Conservation (phyloP, 2,797 vertebrate genomes). For the Peromyscus melanophrys region DNA sequence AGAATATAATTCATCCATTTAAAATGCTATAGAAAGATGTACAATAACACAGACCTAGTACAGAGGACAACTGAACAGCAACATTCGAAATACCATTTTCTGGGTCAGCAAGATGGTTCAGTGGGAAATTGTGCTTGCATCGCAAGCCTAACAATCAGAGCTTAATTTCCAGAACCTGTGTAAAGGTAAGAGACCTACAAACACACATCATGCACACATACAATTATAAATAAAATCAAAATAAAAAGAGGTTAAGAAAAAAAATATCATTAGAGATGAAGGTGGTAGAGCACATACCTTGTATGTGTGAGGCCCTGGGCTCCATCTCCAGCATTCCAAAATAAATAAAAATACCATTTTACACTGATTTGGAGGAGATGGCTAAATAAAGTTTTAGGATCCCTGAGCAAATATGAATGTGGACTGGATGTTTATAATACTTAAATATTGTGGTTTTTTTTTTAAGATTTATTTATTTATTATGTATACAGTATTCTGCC, state of each 20-base stretch:
- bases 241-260: not conserved
- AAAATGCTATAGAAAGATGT: conserved; percentile 7
- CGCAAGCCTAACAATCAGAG: not conserved
- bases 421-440: not conserved
- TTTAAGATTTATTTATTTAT: too few species aligned
- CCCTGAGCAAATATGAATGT: conserved; percentile 27
- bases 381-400: conserved; percentile 16
- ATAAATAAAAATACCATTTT: conserved; percentile 21
- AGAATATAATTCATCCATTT: conserved; percentile 55
- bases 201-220: not conserved
- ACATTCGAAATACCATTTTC: conserved; percentile 49
- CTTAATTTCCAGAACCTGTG: not conserved
- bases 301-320: not conserved
- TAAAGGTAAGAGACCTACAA: not conserved
- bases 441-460: conserved; percentile 28
- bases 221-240: not conserved
- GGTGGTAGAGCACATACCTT: not conserved
- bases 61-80: not conserved
- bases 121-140: not conserved
- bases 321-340: not conserved
- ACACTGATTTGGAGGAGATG: conserved; percentile 12
- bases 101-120: not conserved
- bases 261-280: not conserved
- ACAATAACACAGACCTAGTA: conserved; percentile 35
- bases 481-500: too few species aligned